Percentiles rank a stretch among this genome's conserved stretches.
These are phyloP conservation scores for Apocrypta bakeri DNA, from an alignment of 1,140 invertebrate species.

Conservation along the genomic window DNA sequence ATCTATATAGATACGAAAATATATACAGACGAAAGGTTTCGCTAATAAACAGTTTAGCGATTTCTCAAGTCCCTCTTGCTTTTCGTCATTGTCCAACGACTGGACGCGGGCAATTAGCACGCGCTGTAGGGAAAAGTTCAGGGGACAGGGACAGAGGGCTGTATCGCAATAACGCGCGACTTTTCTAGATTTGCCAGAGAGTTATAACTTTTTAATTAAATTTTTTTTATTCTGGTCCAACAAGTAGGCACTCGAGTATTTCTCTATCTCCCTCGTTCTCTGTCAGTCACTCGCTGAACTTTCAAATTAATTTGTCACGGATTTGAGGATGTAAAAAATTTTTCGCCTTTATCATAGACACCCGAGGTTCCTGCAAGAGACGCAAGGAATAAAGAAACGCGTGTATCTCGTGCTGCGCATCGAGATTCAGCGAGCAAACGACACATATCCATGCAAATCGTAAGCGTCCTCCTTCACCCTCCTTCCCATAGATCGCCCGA, in stretches of 20 bases:
- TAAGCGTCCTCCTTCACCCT: too few relatives aligned
- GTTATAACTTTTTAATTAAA: conserved; percentile 49
- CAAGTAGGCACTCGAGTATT: too few relatives aligned
- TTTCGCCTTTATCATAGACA: too few relatives aligned
- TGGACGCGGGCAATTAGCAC: not conserved
- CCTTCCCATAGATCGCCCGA: not conserved
- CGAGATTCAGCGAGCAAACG: not conserved
- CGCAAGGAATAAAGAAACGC: too few relatives aligned
- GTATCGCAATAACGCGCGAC: conserved; percentile 42
- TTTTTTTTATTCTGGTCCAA: not conserved
- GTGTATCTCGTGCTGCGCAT: not conserved
- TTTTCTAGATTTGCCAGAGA: conserved; percentile 32
- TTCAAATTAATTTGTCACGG: too few relatives aligned
- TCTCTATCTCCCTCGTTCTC: not conserved
- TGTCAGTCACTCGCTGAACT: not conserved
- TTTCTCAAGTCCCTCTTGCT: conserved; percentile 22
- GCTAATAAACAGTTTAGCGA: conserved; percentile 39
- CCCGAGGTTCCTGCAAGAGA: too few relatives aligned
- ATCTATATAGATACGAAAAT: not conserved
- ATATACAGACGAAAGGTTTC: not conserved
- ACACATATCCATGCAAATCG: conserved; percentile 1
- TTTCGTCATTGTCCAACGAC: not conserved
- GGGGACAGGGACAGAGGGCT: too few relatives aligned
- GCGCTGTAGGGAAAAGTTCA: not conserved
- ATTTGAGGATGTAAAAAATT: too few relatives aligned